Evolutionary conservation across 2,797 vertebrate species (phyloP), one percentile per base, ranked within the genome.

Genomic region (Uromys caudimaculatus): DNA sequence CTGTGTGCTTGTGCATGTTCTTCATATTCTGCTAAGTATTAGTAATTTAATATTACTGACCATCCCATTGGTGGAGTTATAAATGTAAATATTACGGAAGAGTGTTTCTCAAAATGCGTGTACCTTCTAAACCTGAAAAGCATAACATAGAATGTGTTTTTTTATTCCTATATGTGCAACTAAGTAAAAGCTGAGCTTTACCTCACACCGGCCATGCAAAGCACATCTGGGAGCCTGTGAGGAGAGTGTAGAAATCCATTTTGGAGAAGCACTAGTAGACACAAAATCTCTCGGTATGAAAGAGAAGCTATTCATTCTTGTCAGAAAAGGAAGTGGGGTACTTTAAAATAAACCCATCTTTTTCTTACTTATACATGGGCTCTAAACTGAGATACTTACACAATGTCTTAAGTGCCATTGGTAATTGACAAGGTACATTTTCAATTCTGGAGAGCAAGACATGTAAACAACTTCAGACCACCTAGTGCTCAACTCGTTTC

Each of bases 11-110:
- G 56, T 75, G 38, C 19, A 27, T 73, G 29, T 27, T 62, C 54
- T 62, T 21, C 93, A 71, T 96, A 93, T 73, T 92, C 44, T 94
- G 24, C 38, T 29, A 81, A 88, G 23, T 62, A 9, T 73, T 77
- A 94, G 21, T 90, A 77, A 79, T 90, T 82, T 90, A 86, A 19
- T 97, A 54, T 77, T 24, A 54, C 17, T 82, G 35, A 52, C 11
- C 47, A 83, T 77, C 90, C 47, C 16, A 7, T 47, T 92, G 56
- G 76, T 67, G 14, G 56, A 95, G 6, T 41, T 75, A 2, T 64
- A 93, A 97, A 47, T 76, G 41, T 38, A 83, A 19, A 94, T 60
- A 2, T 93, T 95, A 78, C 62, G 76, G 38, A 84, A 94, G 17
- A 89, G 64, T 67, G 7, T 67, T 94, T 23, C 81, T 93, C 90